These are phyloP conservation scores for Chrysopilus asiliformis DNA, from an alignment of 2,888 invertebrate genomes.

Conservation along the genomic window DNA sequence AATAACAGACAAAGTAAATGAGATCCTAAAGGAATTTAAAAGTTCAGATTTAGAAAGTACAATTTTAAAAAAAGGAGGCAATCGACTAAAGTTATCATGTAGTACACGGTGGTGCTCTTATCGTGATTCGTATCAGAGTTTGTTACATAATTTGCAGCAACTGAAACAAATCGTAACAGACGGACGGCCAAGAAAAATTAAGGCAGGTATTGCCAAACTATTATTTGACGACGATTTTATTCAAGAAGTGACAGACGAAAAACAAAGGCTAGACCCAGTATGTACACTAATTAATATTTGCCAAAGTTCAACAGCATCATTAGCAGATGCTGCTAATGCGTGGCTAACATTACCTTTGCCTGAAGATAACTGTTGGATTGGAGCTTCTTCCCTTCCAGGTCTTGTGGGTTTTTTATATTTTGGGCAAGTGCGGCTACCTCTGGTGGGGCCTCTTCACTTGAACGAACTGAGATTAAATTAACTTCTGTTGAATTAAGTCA, in stretches of 20 bases:
- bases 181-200: neutral
- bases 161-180: neutral
- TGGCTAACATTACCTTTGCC: slow-evolving; percentile 6
- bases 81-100: slow-evolving; percentile 3
- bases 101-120: slow-evolving; percentile 6
- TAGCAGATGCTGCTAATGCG: slow-evolving; percentile 5
- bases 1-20: slow-evolving; percentile 2
- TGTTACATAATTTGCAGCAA: neutral
- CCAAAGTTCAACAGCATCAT: slow-evolving; percentile 4
- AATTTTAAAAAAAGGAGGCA: slow-evolving; percentile 5
- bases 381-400: too few relatives aligned
- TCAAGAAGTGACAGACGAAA: slow-evolving; percentile 2
- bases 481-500: too few relatives aligned
- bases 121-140: slow-evolving; percentile 8
- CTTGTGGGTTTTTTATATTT: too few relatives aligned
- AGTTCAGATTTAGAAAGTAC: neutral
- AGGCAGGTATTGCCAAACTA: neutral
- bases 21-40: slow-evolving; percentile 2
- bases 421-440: too few relatives aligned
- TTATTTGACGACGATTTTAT: slow-evolving; percentile 5
- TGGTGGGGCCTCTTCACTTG: too few relatives aligned
- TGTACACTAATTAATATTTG: slow-evolving; percentile 6
- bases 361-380: too few relatives aligned
- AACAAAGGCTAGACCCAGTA: slow-evolving; percentile 2
- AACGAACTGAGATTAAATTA: too few relatives aligned